phyloP scores from a whole-genome alignment of 2,113 vertebrate genomes.

The Crotophaga sulcirostris region DNA sequence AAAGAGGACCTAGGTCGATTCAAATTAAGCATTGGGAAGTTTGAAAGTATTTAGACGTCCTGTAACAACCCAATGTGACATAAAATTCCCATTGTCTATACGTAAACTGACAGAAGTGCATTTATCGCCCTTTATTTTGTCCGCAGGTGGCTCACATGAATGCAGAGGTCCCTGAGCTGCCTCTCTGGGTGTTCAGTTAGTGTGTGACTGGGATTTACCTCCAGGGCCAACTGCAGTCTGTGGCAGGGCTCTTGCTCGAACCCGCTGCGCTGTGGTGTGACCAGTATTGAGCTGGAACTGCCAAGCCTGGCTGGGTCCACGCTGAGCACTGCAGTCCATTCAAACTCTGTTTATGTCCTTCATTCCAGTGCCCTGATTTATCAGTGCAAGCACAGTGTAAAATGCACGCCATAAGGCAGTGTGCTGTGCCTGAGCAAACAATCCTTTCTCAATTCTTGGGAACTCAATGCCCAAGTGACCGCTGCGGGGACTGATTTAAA shows the following conservation, averaged over 20 bases:
- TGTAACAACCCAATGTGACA: background rate
- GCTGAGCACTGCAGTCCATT: background rate
- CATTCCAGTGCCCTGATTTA: background rate
- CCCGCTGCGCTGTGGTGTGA: background rate
- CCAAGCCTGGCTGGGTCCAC: background rate
- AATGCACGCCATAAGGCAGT: background rate
- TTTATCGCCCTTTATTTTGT: background rate
- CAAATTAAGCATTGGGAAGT: background rate
- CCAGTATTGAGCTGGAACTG: background rate
- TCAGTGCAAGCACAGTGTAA: background rate
- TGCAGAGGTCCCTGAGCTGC: background rate
- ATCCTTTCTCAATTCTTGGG: background rate
- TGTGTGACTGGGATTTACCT: background rate
- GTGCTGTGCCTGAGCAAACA: background rate
- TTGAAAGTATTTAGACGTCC: background rate
- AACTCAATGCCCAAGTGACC: background rate
- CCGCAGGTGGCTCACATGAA: background rate
- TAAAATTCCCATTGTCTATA: background rate
- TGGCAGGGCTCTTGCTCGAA: background rate
- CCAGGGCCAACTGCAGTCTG: background rate
- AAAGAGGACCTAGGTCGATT: background rate
- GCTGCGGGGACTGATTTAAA: background rate
- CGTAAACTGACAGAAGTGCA: background rate
- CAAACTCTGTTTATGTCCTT: background rate
- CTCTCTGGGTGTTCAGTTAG: rapidly evolving